Evolutionary conservation across 2,113 vertebrate species (phyloP), one percentile per base, ranked within the genome.

Genomic region (Dendropsophus ebraccatus): DNA sequence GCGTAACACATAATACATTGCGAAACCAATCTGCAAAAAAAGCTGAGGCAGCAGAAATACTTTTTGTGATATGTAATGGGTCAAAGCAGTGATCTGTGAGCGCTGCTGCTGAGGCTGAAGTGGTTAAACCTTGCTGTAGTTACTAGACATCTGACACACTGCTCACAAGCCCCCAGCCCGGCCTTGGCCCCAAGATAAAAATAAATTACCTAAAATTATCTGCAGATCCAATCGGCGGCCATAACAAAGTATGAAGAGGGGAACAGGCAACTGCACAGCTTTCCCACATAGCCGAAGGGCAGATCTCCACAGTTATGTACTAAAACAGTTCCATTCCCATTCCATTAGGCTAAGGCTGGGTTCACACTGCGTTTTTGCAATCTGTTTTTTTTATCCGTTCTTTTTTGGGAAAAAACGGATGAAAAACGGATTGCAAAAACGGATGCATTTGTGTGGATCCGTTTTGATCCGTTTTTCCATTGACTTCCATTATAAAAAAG

Each of bases 141-240:
- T 58, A 25, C 28, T 35, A 4, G 10, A 28, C 19, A 62, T 58
- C 11, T 21, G 30, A 69, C 30, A 1, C 60, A 23, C 10, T 25
- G 7, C 23, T 13, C 54, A 41, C 7, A 21, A 73, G 72, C 16
- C n/a, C n/a, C 11, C 1, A 47, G 2, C 16, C 52, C 60, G 72
- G 37, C 73, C 58, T 77, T 85, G 83, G 45, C 82, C 32, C 52
- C 58, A 23, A 67, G 83, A 23, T 85, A 85, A 85, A 85, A 85
- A 85, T 85, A 85, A 77, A 67, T 85, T 49, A 67, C 10, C 83
- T 77, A 85, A 85, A 85, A 77, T 85, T 67, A 85, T 67, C 73
- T 85, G 17, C n/a, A 50, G 4, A 5, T 19, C 41, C 41, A 56
- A 78, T 78, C 75, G 56, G 28, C 23, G 30, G 30, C 72, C 1